phyloP scores from a whole-genome alignment of 2,113 vertebrate species.

The Amphiprion percula region DNA sequence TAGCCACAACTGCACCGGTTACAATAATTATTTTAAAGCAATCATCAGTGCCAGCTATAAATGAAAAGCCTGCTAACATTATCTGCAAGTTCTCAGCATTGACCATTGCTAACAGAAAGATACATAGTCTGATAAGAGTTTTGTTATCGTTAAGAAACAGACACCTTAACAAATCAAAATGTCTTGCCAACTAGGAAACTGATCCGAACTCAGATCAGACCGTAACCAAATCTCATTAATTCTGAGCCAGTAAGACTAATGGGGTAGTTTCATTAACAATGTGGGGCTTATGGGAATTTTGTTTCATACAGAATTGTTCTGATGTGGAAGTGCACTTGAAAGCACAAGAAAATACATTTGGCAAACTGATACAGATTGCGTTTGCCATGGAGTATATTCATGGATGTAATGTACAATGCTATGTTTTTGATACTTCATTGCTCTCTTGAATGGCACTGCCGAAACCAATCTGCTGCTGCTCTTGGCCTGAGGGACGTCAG shows the following conservation, averaged over 20 bases:
- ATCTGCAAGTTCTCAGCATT: too few species aligned
- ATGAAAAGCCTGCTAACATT: too few species aligned
- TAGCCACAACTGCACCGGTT: background rate
- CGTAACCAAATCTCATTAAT: too few species aligned
- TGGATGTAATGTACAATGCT: background rate
- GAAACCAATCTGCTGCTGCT: background rate
- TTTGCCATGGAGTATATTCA: background rate
- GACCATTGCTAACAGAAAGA: too few species aligned
- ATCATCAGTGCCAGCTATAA: too few species aligned
- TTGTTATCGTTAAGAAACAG: background rate
- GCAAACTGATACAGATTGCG: background rate
- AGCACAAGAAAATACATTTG: too few species aligned
- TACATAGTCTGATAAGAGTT: background rate
- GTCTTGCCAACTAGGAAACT: background rate
- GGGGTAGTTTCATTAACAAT: too few species aligned
- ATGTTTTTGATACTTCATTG: slow-evolving; percentile 1
- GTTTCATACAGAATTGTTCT: too few species aligned
- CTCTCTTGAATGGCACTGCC: background rate
- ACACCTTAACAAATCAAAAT: background rate
- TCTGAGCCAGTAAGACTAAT: too few species aligned
- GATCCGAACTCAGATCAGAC: too few species aligned
- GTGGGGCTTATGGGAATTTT: too few species aligned
- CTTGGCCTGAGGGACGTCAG: background rate
- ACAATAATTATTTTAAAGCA: background rate
- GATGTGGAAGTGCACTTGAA: too few species aligned